These are phyloP conservation scores for Chionodraco myersi DNA, from an alignment of 2,113 vertebrate genomes.

Conservation along the genomic window DNA sequence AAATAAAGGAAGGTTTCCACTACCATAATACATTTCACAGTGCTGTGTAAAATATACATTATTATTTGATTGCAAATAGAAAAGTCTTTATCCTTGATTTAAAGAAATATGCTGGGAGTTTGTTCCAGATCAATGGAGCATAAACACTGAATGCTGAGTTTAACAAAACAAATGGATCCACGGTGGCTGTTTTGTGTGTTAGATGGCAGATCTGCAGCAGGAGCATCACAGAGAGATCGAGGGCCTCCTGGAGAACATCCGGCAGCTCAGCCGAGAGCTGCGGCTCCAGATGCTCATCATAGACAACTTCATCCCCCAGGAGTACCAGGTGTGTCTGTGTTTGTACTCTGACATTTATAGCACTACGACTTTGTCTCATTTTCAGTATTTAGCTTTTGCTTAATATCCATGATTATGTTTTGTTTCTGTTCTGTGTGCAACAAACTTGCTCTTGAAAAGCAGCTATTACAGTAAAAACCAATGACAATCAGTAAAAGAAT, in stretches of 20 bases:
- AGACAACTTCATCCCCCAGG: conserved; percentile 97
- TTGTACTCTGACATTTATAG: not conserved
- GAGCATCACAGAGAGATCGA: conserved; percentile 98
- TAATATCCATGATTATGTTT: not conserved
- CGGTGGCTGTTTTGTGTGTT: not conserved
- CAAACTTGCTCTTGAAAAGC: not conserved
- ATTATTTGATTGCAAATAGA: too few relatives aligned
- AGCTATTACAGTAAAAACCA: not conserved
- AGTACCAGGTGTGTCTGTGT: conserved; percentile 90
- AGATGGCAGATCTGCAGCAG: conserved; percentile 98
- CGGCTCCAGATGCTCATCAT: conserved; percentile 98
- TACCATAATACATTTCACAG: too few relatives aligned
- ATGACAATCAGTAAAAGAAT: not conserved
- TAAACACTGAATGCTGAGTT: too few relatives aligned
- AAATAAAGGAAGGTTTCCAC: too few relatives aligned
- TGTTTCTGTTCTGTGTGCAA: not conserved
- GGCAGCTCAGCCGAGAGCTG: conserved; percentile 95
- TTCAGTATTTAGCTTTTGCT: not conserved
- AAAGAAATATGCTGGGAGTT: too few relatives aligned
- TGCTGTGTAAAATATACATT: too few relatives aligned
- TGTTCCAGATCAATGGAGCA: too few relatives aligned
- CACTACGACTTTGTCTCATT: not conserved
- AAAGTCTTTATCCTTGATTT: too few relatives aligned
- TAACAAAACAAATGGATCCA: not conserved
- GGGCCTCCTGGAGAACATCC: conserved; percentile 95